These are phyloP conservation scores for Drosophila seguyi DNA, from an alignment of 1,140 invertebrate genomes.

Conservation along the genomic window DNA sequence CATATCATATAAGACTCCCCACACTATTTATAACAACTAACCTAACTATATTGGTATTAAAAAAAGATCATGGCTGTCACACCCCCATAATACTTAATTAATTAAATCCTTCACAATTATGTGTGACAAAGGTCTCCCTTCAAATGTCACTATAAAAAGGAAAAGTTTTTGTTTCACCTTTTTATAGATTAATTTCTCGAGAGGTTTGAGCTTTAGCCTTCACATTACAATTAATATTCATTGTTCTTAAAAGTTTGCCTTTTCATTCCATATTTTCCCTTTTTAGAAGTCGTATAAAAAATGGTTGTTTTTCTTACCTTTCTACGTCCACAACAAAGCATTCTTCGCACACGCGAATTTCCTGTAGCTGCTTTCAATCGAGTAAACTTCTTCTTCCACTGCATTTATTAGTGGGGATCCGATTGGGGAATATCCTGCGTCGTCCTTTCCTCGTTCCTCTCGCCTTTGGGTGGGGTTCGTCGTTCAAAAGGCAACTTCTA, in stretches of 20 bases:
- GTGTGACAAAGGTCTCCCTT: neutral
- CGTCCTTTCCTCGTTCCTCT: slow-evolving; percentile 35
- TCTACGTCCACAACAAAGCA: slow-evolving; percentile 94
- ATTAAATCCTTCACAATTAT: neutral
- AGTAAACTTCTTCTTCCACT: slow-evolving; percentile 91
- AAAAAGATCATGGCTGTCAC: neutral
- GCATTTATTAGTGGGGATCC: slow-evolving; percentile 87
- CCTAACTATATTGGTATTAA: neutral
- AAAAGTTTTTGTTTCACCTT: too few species aligned
- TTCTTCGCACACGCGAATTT: slow-evolving; percentile 91
- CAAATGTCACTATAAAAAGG: neutral
- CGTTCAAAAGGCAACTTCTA: slow-evolving; percentile 31
- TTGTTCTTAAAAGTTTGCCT: neutral
- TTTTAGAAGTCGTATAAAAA: neutral
- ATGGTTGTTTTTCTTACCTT: slow-evolving; percentile 87
- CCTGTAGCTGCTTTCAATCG: slow-evolving; percentile 89
- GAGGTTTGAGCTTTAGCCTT: neutral
- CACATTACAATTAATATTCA: neutral
- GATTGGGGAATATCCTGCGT: slow-evolving; percentile 58
- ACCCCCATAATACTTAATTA: neutral
- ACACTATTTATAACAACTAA: neutral
- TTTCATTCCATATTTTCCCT: too few species aligned
- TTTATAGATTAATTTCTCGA: neutral
- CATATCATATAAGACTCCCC: neutral
- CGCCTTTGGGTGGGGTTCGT: slow-evolving; percentile 30